Evolutionary conservation across 2,797 vertebrate species (phyloP), one percentile per base, ranked within the genome.

Genomic region (Aulostomus chinensis): DNA sequence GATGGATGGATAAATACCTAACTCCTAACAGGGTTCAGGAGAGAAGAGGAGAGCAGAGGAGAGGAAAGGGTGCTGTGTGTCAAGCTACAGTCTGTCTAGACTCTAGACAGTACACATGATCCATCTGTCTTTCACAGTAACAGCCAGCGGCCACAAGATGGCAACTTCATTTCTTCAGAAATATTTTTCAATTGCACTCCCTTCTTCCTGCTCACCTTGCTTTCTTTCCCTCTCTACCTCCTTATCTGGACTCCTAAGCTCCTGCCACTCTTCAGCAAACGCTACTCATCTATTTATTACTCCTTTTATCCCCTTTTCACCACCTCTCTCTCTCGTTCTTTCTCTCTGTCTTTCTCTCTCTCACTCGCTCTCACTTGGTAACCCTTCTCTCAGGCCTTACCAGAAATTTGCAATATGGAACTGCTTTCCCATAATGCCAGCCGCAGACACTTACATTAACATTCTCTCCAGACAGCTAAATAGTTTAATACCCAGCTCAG

Each of bases 21-120:
- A n/a, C n/a, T n/a, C n/a, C n/a, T 5, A 12, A 18, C 2, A 30
- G 18, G 9, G 7, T 26, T 9, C 14, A 5, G 13, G 15, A 42
- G 14, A 24, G 16, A 11, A 30, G 33, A 28, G 26, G 28, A 21
- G 11, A 9, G 4, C 32, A 28, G 25, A 26, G 21, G 13, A 39
- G 59, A 24, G 12, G 15, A 48, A 31, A 17, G 24, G 38, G 42
- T 36, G 40, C 40, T 38, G 91, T 91, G 90, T 84, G 80, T 88
- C 63, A 54, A 76, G 68, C 89, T 91, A 91, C 89, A 89, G 88
- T 91, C 86, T 84, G 95, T 96, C 95, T 96, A 96, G 95, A 96
- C 95, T 96, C 95, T 96, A 96, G 95, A 96, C 95, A 88, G 92
- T 94, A 96, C 96, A 97, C 94, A 96, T 96, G 93, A 95, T 94